Percentiles rank a stretch among this genome's conserved stretches.
These are phyloP conservation scores for Pangasius djambal DNA, from an alignment of 2,797 vertebrate genomes.

Conservation along the genomic window DNA sequence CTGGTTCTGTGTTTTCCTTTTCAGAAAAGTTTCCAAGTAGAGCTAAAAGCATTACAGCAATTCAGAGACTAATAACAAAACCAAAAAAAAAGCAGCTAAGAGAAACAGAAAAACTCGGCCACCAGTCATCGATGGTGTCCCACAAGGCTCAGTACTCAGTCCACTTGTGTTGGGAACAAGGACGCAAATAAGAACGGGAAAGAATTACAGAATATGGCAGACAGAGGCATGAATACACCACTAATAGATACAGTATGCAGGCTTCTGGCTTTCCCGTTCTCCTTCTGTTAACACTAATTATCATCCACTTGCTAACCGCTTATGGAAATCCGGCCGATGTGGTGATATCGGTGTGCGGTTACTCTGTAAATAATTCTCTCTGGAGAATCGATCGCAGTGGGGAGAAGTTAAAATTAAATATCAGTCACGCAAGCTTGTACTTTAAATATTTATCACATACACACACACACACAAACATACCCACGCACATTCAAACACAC, in stretches of 20 bases:
- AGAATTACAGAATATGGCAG: background rate
- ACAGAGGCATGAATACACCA: background rate
- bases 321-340: background rate
- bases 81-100: background rate
- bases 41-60: background rate
- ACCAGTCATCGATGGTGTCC: background rate
- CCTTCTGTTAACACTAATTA: conserved; percentile 28
- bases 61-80: background rate
- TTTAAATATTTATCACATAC: conserved; percentile 10
- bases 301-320: conserved; percentile 12
- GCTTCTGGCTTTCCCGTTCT: background rate
- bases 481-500: background rate
- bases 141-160: background rate
- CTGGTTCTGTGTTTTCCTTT: background rate
- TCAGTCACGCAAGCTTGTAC: conserved; percentile 14
- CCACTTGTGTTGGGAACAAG: background rate
- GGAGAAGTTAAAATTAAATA: conserved; percentile 26
- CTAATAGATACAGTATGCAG: background rate
- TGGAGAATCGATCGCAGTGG: background rate
- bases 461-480: background rate
- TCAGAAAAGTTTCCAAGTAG: background rate
- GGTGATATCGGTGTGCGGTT: background rate
- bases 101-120: background rate
- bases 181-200: background rate
- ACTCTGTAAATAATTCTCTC: conserved; percentile 16